A percentile compares a stretch with the other conserved stretches of the same genome.
Conservation (phyloP, 2,888 invertebrate genomes). For the Lasioglossum morio region DNA sequence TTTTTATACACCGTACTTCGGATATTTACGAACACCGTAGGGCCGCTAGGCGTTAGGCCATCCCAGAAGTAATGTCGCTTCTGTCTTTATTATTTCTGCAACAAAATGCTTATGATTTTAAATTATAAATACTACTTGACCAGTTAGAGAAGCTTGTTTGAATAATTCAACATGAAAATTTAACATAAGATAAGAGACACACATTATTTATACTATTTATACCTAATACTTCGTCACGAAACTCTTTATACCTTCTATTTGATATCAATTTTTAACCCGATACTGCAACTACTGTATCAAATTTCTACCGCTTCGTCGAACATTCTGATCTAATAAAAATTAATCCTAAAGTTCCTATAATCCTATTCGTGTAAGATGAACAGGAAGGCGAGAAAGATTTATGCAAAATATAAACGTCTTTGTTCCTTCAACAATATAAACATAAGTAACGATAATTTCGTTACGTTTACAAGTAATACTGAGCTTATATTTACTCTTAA, state of each 20-base stretch:
- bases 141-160: not conserved
- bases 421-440: not conserved
- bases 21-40: constrained; percentile 16
- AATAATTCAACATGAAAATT: not conserved
- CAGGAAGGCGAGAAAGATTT: not conserved
- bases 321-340: not conserved
- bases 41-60: not conserved
- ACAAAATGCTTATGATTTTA: not conserved
- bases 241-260: constrained; percentile 43
- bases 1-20: constrained; percentile 1
- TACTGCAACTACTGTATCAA: not conserved
- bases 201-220: not conserved
- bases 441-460: not conserved
- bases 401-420: constrained; percentile 25
- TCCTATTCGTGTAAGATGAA: not conserved
- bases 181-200: not conserved
- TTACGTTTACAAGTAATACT: not conserved
- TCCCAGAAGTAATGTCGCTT: not conserved
- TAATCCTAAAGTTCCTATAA: not conserved
- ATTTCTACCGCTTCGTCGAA: constrained; percentile 13
- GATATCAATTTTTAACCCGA: constrained; percentile 29
- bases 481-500: not conserved
- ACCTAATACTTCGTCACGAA: not conserved
- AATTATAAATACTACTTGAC: not conserved
- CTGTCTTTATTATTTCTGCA: not conserved